Evolutionary conservation across 1,140 invertebrate genomes (phyloP), one percentile per base, ranked within the genome.

Genomic region (Platorchestia sp.): DNA sequence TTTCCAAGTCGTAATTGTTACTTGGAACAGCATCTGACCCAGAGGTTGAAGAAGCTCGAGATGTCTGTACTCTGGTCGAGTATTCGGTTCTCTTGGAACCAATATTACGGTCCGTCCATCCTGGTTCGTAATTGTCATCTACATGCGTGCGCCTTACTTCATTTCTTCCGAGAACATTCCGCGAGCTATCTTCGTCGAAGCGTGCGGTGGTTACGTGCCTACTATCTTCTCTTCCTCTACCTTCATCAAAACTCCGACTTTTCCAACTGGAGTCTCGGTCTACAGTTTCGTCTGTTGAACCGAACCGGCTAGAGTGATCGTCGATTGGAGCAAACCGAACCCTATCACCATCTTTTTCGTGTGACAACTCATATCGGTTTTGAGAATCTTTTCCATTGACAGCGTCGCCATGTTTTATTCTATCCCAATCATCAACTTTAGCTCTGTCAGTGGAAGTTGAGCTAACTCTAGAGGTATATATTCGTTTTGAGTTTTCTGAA

Each of bases 401-500:
- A 95, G 40, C 10, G 27, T 44, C 95, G 16, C 43, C 45, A 44
- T 41, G 6, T 40, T 36, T 16, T 41, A 42, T 36, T 41, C 75
- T 42, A 42, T 90, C 86, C 87, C 87, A 89, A 22, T 45, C 89
- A 47, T 90, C 95, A 89, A 90, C 51, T 90, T 45, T 51, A 45
- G 90, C 95, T 89, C 95, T 90, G 47, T 89, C 86, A 45, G 42
- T n/a, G 44, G 75, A 45, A 41, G 59, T 16, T 45, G 86, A 89
- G 45, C 86, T 95, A 27, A 90, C 86, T 89, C 86, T 86, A 0
- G 51, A 86, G 47, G 86, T 89, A 44, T 93, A 93, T 0, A 93
- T 36, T 27, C 95, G 95, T 90, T 95, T 89, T 75, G 95, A 86
- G 27, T 95, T 86, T 40, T 95, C 95, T 86, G 86, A 95, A 53